Percentiles rank a stretch among this genome's conserved stretches.
These are phyloP conservation scores for Philypnodon macrostomus DNA, from an alignment of 2,797 vertebrate genomes.

Conservation along the genomic window DNA sequence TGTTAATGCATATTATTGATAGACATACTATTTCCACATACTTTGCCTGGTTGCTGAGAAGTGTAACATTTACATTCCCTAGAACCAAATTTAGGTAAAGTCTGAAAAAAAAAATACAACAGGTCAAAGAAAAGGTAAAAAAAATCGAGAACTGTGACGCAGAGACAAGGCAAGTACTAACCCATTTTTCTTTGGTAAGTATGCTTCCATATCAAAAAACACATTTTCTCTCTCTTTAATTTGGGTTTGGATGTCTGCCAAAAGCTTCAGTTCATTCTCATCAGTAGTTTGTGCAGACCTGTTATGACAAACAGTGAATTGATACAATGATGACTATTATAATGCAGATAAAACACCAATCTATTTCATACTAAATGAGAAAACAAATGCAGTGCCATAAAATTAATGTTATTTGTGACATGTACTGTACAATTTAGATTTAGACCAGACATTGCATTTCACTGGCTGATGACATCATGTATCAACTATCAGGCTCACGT, in stretches of 20 bases:
- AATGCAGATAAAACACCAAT: too few relatives aligned
- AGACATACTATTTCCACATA: constrained; percentile 64
- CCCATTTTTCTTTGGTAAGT: constrained; percentile 96
- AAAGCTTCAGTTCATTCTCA: constrained; percentile 75
- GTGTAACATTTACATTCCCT: constrained; percentile 94
- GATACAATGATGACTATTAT: too few relatives aligned
- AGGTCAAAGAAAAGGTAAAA: neutral
- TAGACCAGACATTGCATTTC: neutral
- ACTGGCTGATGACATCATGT: neutral
- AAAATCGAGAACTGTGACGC: neutral
- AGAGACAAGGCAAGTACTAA: constrained; percentile 53
- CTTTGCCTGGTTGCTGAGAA: constrained; percentile 98
- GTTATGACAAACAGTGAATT: constrained; percentile 16
- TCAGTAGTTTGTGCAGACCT: constrained; percentile 78
- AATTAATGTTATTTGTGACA: too few relatives aligned
- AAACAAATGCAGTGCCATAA: too few relatives aligned
- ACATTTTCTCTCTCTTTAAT: constrained; percentile 91
- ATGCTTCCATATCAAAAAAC: constrained; percentile 98
- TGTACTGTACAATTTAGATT: too few relatives aligned
- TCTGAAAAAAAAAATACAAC: constrained; percentile 59
- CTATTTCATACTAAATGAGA: too few relatives aligned
- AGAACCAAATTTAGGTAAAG: constrained; percentile 94
- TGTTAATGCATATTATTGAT: neutral
- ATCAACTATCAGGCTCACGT: neutral
- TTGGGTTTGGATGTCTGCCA: constrained; percentile 82